Evolutionary conservation across 2,888 invertebrate species (phyloP).

Genomic region (Lithosia quadra): DNA sequence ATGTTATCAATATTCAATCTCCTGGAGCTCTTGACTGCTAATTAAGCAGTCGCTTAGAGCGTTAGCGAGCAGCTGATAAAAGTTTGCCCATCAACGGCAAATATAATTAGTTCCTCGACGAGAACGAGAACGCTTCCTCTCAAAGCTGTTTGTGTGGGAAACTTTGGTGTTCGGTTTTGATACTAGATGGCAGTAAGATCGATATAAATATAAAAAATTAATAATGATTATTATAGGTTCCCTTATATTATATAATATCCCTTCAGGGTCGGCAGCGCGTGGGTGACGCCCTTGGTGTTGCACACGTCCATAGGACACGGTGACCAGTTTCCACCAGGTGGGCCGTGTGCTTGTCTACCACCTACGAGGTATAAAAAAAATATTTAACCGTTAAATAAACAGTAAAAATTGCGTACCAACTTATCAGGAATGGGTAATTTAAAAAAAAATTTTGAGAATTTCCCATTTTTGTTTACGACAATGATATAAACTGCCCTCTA

Average conservation of each 20-base stretch:
- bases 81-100: conserved; percentile 64
- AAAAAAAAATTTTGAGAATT: background rate
- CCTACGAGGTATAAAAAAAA: no score
- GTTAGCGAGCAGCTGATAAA: conserved; percentile 50
- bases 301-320: no score
- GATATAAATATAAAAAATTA: background rate
- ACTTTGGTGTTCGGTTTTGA: conserved; percentile 7
- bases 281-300: no score
- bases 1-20: conserved; percentile 70
- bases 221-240: no score
- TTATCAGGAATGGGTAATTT: background rate
- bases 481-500: background rate
- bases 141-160: conserved; percentile 10
- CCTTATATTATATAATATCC: no score
- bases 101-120: conserved; percentile 36
- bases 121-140: conserved; percentile 8
- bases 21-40: conserved; percentile 55
- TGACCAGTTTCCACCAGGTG: no score
- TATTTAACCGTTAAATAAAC: no score
- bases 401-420: no score
- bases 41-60: conserved; percentile 54
- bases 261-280: no score
- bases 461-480: background rate
- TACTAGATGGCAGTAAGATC: conserved; percentile 14
- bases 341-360: no score